Base-by-base conservation (phyloP, 2,888 invertebrate species). In the Diaphora mendica region DNA sequence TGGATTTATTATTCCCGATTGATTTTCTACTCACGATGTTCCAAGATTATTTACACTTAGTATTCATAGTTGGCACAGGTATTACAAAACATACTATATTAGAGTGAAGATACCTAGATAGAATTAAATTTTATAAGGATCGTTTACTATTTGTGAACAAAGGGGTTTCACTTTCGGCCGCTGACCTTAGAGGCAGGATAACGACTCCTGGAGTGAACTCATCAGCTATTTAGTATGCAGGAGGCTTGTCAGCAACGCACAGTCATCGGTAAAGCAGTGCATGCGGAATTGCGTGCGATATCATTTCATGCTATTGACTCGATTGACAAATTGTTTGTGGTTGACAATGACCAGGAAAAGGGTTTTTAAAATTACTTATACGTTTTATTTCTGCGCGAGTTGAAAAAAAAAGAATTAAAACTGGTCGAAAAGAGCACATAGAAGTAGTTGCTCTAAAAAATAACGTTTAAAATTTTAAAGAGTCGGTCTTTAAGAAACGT, bases 161-260 rank as follows among this genome's bases (percentile, higher is more conserved):
- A 86, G 87, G 71, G 55, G 79, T 91, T 92, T 92, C 88, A 87
- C 92, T 93, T 91, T 92, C 89, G 91, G 90, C 78, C 88, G 88
- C 83, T 88, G 90, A 91, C 91, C 91, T 91, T 87, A 87, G 85
- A 78, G 75, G 80, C 76, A 91, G 91, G 88, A 90, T 90, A 90
- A 87, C 80, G 90, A 90, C 89, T 86, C 83, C 78, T 85, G 83
- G 75, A 73, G 80, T 87, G 85, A 87, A 86, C 87, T 88, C 85
- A 80, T 64, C 74, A 73, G 76, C 67, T 78, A 26, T 78, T 91
- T 89, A 88, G 87, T 91, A 91, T 91, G 85, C 91, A 72, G 70
- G 59, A 55, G 69, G 74, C 79, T 87, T 77, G 79, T 68, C 74
- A 76, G 30, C 76, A 72, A 76, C 77, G 69, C 67, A 66, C 48